These are phyloP conservation scores for Podarcis lilfordi DNA, from an alignment of 2,797 vertebrate genomes.

Conservation along the genomic window DNA sequence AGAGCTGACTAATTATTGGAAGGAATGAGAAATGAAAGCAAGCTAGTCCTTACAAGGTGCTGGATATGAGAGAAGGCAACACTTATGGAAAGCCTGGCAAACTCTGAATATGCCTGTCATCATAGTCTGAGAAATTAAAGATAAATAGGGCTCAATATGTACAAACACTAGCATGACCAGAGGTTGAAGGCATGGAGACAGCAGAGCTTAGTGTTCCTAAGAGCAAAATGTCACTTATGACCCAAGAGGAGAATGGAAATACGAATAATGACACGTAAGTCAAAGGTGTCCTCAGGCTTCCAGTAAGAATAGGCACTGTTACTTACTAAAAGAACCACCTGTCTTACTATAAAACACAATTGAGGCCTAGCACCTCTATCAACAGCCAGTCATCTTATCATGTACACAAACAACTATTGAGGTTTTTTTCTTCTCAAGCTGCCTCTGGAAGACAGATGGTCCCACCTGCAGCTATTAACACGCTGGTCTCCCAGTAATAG, in stretches of 20 bases:
- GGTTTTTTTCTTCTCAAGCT: too few species aligned
- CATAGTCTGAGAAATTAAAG: conserved; percentile 3
- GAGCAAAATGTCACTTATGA: conserved; percentile 18
- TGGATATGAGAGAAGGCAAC: neutral
- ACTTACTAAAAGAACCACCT: too few species aligned
- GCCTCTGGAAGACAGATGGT: too few species aligned
- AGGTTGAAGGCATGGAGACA: conserved; percentile 8
- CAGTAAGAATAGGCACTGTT: too few species aligned
- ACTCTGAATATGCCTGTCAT: conserved; percentile 17
- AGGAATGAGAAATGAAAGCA: neutral
- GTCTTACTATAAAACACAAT: too few species aligned
- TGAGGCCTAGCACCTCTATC: too few species aligned
- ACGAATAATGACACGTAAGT: neutral
- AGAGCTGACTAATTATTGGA: neutral
- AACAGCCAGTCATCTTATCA: too few species aligned
- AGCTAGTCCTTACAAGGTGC: neutral
- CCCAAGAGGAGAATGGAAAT: neutral
- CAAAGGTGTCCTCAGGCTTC: too few species aligned
- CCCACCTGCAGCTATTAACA: too few species aligned
- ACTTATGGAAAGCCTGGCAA: neutral
- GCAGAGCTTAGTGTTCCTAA: neutral
- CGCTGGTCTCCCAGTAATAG: too few species aligned
- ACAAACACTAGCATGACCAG: conserved; percentile 30
- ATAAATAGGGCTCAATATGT: conserved; percentile 42
- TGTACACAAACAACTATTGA: too few species aligned